These are phyloP conservation scores for Sinohyriopsis cumingii DNA, from an alignment of 2,888 invertebrate species.

Conservation along the genomic window DNA sequence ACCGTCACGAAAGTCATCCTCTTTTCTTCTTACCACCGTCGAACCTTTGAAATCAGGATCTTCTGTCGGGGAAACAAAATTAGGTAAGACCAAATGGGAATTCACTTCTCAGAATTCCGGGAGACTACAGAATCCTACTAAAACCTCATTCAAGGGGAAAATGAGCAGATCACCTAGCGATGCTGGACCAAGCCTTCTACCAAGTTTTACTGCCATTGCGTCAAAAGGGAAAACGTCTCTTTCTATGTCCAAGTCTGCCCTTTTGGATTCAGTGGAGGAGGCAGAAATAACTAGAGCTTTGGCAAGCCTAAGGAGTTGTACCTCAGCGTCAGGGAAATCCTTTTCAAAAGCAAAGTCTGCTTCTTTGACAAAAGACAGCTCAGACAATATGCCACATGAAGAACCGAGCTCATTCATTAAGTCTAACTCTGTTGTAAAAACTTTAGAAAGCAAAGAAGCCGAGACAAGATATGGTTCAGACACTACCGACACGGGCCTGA, in stretches of 20 bases:
- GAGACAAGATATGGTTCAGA: neutral
- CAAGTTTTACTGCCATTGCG: neutral
- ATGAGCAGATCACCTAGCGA: too few species aligned
- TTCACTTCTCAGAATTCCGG: neutral
- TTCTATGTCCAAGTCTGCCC: slow-evolving; percentile 9
- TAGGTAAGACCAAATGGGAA: slow-evolving; percentile 3
- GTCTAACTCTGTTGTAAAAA: too few species aligned
- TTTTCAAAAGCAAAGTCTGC: slow-evolving; percentile 4
- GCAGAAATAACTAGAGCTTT: slow-evolving; percentile 21
- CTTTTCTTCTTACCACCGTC: slow-evolving; percentile 23
- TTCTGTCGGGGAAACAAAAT: slow-evolving; percentile 29
- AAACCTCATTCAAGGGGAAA: too few species aligned
- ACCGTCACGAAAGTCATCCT: slow-evolving; percentile 22
- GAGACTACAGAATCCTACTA: too few species aligned
- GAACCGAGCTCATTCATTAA: too few species aligned
- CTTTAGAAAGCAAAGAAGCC: neutral
- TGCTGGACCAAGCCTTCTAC: too few species aligned
- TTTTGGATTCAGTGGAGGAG: slow-evolving; percentile 20
- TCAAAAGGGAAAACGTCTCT: slow-evolving; percentile 4
- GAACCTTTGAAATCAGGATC: slow-evolving; percentile 27
- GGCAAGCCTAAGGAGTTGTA: slow-evolving; percentile 13
- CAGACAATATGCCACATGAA: too few species aligned
- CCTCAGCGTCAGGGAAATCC: slow-evolving; percentile 9
- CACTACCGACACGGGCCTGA: slow-evolving; percentile 5
- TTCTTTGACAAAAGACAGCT: neutral